Base-by-base conservation (phyloP, 2,113 vertebrate genomes). In the Cisticola juncidis region DNA sequence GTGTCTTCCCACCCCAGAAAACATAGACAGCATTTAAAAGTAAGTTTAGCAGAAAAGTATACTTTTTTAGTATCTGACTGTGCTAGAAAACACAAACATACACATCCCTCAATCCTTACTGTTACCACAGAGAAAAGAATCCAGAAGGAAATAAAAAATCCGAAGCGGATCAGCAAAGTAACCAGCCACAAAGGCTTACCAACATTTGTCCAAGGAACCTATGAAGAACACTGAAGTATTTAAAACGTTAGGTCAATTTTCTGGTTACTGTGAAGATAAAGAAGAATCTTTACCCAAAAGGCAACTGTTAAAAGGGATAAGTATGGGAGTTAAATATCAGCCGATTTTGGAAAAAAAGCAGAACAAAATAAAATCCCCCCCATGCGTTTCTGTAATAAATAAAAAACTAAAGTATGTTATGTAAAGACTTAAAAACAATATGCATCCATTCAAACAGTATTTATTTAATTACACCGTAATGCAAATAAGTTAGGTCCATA, bases 381-480 rank as follows among this genome's bases (percentile, higher is more conserved):
- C 54, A 38, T 0, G 0, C 9, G 9, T 57, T 80, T 72, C 79
- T 54, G 42, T 40, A 60, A 84, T 14, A 53, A 88, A 50, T 12
- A 38, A 72, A 90, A 9, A 0, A 71, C 9, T 44, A 50, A 8
- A 11, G 53, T 51, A 45, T 38, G 53, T 40, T 35, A 69, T 3
- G 9, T 23, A 93, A 93, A 97, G 82, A 96, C 95, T 92, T 90
- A 26, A 90, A 97, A 88, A 5, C 97, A 82, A 95, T 14, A 22
- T 18, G n/a, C 33, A 81, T 68, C 38, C 91, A 91, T 94, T 98
- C 85, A 96, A 97, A 97, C 42, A 40, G 95, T 48, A 95, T 98
- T 98, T 98, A 98, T 98, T 98, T 90, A 93, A 86, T 96, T 93
- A 90, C 60, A 97, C 33, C 71, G 54, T 94, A 92, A 90, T 54